phyloP scores from a whole-genome alignment of 1,140 invertebrate genomes.

The Saxidomus purpurata region DNA sequence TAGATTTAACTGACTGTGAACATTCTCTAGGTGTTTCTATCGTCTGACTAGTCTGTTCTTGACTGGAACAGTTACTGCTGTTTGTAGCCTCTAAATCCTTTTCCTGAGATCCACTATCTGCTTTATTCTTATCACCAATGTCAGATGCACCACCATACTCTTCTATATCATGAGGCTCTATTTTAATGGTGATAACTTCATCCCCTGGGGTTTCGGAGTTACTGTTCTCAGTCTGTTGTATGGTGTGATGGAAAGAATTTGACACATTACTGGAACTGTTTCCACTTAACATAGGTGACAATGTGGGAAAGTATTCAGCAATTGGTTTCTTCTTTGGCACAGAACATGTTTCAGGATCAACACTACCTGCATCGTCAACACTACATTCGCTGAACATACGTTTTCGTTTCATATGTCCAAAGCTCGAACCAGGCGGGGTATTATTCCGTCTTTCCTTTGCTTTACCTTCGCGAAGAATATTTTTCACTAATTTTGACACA shows the following conservation, averaged over 20 bases:
- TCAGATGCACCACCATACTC: neutral
- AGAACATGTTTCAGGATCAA: neutral
- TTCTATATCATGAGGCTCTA: neutral
- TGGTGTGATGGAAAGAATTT: neutral
- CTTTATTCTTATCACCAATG: neutral
- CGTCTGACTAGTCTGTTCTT: neutral
- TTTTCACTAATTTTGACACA: conserved; percentile 40
- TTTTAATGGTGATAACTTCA: conserved; percentile 17
- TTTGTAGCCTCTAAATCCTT: neutral
- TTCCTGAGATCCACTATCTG: neutral
- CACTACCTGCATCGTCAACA: neutral
- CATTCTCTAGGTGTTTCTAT: neutral
- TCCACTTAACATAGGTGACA: neutral
- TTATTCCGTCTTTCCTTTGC: conserved; percentile 20
- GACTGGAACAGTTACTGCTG: neutral
- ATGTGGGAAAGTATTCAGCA: conserved; percentile 34
- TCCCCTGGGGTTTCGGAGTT: neutral
- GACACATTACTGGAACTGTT: neutral
- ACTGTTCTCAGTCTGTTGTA: neutral
- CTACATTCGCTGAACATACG: neutral
- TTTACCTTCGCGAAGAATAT: conserved; percentile 44
- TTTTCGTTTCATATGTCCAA: neutral
- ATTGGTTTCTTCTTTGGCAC: conserved; percentile 20
- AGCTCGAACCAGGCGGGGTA: neutral
- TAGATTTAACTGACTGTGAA: neutral